A percentile compares a stretch with the other conserved stretches of the same genome.
Evolutionary conservation across 2,797 vertebrate species (phyloP).

Genomic region (Chelmon rostratus): DNA sequence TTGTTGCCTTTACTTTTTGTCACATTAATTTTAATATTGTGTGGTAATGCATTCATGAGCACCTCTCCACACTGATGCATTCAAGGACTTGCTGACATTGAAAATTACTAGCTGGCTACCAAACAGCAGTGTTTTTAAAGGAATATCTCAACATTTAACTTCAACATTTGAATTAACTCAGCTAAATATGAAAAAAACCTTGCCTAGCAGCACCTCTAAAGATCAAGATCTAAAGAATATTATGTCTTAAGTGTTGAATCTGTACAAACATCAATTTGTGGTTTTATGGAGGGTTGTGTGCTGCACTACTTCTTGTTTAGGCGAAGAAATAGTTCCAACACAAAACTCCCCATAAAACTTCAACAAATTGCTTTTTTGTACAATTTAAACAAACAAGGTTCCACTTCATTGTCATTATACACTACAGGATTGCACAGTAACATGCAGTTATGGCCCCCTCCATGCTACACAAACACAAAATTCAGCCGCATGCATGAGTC

Average conservation of each 20-base stretch:
- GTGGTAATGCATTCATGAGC: neutral
- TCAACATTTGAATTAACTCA: too few species aligned
- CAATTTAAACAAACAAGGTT: neutral
- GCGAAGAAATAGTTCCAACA: too few species aligned
- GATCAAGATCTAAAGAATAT: neutral
- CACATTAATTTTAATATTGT: constrained; percentile 1
- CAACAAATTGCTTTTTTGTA: neutral
- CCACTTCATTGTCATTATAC: neutral
- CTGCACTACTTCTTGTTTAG: neutral
- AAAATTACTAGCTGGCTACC: neutral
- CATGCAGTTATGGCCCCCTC: neutral
- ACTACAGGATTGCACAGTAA: neutral
- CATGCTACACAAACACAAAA: neutral
- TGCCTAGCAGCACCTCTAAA: neutral
- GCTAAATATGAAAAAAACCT: neutral
- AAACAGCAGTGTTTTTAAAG: neutral
- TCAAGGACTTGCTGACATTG: constrained; percentile 23
- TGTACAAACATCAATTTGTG: neutral
- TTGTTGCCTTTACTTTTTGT: neutral
- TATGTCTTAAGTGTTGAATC: neutral
- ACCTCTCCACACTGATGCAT: neutral
- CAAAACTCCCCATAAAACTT: neutral
- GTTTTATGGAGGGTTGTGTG: neutral
- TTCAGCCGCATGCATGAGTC: too few species aligned
- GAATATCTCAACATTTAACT: neutral